phyloP scores from a whole-genome alignment of 2,888 invertebrate genomes.

The Ichneumoninae sp. region DNA sequence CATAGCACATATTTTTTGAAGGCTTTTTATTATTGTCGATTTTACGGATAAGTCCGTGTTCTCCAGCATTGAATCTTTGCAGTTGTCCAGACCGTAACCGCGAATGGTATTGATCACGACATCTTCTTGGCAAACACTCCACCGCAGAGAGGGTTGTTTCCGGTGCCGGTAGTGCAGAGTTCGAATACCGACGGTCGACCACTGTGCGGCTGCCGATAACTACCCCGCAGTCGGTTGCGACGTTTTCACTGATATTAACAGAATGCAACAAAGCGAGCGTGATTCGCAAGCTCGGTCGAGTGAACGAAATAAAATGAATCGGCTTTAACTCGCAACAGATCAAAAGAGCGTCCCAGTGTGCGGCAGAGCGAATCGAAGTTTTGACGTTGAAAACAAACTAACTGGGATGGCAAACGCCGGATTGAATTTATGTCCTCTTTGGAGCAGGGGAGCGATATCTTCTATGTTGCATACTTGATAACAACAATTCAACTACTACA shows the following conservation, averaged over 20 bases:
- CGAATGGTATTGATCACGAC: conserved; percentile 17
- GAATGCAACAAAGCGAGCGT: not conserved
- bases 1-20: conserved; percentile 36
- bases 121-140: conserved; percentile 16
- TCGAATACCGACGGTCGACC: conserved; percentile 49
- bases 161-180: conserved; percentile 47
- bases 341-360: not conserved
- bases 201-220: not conserved
- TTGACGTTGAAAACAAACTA: not conserved
- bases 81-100: not conserved
- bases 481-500: too few species aligned
- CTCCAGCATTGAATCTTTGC: conserved; percentile 27
- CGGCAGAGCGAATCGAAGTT: not conserved
- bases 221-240: conserved; percentile 37
- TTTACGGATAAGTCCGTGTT: conserved; percentile 31
- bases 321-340: not conserved
- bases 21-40: conserved; percentile 64
- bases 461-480: not conserved
- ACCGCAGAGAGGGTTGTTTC: conserved; percentile 34
- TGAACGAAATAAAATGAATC: not conserved
- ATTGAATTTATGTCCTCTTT: not conserved
- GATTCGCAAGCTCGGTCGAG: conserved; percentile 2
- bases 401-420: not conserved
- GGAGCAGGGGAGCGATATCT: not conserved
- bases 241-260: conserved; percentile 23